A percentile compares a stretch with the other conserved stretches of the same genome.
These are phyloP conservation scores for Zenarchopterus dispar DNA, from an alignment of 2,797 vertebrate species.

Conservation along the genomic window DNA sequence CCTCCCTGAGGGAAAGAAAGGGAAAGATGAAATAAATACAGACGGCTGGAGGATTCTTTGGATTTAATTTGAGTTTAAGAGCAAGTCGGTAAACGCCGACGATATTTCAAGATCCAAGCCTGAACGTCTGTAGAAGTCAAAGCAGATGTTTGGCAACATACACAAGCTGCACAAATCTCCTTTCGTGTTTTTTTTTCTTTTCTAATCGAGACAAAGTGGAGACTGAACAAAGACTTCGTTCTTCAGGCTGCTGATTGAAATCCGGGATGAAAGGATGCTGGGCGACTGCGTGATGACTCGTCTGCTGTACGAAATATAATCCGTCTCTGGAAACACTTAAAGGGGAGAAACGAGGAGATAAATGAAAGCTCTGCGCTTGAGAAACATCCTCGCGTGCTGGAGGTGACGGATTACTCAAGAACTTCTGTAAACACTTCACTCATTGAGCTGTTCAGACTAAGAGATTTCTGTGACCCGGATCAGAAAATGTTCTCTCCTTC, in stretches of 20 bases:
- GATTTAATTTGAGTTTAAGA: not conserved
- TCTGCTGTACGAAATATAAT: not conserved
- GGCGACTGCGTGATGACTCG: not conserved
- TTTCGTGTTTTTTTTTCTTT: conserved; percentile 6
- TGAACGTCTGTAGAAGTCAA: not conserved
- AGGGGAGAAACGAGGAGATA: no score
- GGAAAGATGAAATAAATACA: not conserved
- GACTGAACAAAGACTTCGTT: conserved; percentile 9
- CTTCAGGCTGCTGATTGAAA: conserved; percentile 1
- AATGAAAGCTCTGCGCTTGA: no score
- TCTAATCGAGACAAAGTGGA: conserved; percentile 30
- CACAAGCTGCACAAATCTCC: conserved; percentile 2
- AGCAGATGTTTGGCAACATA: conserved; percentile 28
- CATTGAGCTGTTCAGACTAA: no score
- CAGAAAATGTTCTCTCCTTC: no score
- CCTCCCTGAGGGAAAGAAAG: conserved; percentile 82
- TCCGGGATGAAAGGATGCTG: conserved; percentile 1
- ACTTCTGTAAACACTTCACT: no score
- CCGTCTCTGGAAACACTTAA: not conserved
- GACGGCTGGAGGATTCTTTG: not conserved
- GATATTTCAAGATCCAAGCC: not conserved
- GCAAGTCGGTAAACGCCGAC: not conserved
- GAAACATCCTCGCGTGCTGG: no score
- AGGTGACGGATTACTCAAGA: no score
- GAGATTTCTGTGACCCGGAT: no score